phyloP scores from a whole-genome alignment of 2,113 vertebrate species.

The Cottus gobio region DNA sequence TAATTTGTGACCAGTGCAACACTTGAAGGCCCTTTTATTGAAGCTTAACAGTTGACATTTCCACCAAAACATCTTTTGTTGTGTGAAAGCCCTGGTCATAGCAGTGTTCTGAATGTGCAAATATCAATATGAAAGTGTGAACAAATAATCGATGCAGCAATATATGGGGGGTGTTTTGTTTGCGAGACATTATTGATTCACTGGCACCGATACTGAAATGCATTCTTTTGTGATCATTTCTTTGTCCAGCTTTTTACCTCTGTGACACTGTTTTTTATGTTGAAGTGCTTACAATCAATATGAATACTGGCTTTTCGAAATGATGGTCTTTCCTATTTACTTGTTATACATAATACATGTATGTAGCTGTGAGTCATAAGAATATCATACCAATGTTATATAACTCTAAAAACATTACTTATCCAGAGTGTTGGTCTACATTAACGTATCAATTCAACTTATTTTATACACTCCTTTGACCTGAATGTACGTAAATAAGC shows the following conservation, averaged over 20 bases:
- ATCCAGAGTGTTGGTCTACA: slow-evolving; percentile 2
- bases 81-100: slow-evolving; percentile 28
- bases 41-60: slow-evolving; percentile 52
- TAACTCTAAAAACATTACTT: background rate
- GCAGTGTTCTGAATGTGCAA: slow-evolving; percentile 28
- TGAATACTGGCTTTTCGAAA: background rate
- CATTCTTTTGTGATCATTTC: slow-evolving; percentile 27
- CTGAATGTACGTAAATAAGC: background rate
- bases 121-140: slow-evolving; percentile 43
- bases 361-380: background rate
- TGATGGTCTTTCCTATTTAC: background rate
- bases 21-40: slow-evolving; percentile 12
- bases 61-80: slow-evolving; percentile 42
- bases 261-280: no score
- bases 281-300: no score
- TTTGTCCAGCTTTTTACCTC: background rate
- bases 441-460: background rate
- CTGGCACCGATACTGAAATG: background rate
- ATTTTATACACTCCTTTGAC: background rate
- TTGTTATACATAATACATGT: background rate
- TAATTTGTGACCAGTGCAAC: slow-evolving; percentile 8
- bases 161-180: slow-evolving; percentile 17
- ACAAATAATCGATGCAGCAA: slow-evolving; percentile 36
- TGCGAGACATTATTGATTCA: slow-evolving; percentile 29
- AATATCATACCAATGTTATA: background rate